Evolutionary conservation across 2,113 vertebrate species (phyloP).

Genomic region (Gasterosteus aculeatus): DNA sequence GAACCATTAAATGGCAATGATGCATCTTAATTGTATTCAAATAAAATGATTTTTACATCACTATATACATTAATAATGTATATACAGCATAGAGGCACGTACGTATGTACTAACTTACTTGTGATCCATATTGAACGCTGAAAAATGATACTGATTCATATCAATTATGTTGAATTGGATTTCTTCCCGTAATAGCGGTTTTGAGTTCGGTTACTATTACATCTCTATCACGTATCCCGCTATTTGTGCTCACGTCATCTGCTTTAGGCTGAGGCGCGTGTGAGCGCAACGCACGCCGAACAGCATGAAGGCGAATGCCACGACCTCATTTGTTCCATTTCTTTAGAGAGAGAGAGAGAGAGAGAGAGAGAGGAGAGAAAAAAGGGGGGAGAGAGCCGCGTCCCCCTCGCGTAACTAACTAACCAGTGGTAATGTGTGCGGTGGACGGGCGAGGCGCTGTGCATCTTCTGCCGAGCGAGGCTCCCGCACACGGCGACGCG

Average conservation of each 20-base stretch:
- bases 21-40: no score
- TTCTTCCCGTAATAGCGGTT: background rate
- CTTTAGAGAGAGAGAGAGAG: background rate
- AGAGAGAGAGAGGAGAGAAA: background rate
- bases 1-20: background rate
- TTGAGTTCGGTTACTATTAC: background rate
- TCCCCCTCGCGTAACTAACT: constrained; percentile 33
- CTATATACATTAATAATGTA: background rate
- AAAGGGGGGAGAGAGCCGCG: background rate
- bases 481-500: constrained; percentile 70
- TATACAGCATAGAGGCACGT: background rate
- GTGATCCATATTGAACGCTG: background rate
- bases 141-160: background rate
- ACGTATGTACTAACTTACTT: background rate
- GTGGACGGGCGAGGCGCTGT: constrained; percentile 82
- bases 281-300: no score
- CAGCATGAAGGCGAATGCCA: background rate
- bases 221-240: background rate
- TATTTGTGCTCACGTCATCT: background rate
- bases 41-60: background rate
- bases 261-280: no score
- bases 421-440: constrained; percentile 68
- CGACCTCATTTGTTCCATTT: background rate
- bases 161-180: background rate
- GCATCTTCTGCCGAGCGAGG: constrained; percentile 62